A percentile compares a stretch with the other conserved stretches of the same genome.
Conservation (phyloP, 2,888 invertebrate genomes). For the Kryphioiulus occultus region DNA sequence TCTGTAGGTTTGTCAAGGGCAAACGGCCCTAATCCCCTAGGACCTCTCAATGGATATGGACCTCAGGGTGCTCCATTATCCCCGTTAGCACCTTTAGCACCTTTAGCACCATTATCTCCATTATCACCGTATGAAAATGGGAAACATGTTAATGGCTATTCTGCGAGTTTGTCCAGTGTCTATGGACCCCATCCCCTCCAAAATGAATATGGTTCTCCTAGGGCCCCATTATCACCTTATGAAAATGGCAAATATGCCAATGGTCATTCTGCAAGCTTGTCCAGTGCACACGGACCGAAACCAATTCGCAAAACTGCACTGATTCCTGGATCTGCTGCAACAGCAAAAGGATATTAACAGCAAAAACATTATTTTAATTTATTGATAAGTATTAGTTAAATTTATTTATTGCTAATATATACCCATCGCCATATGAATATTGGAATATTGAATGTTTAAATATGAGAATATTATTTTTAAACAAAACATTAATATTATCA, state of each 20-base stretch:
- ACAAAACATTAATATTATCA: no score
- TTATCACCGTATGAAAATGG: no score
- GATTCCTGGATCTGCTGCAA: neutral
- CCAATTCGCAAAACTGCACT: neutral
- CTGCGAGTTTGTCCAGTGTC: no score
- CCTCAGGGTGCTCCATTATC: neutral
- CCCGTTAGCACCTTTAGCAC: no score
- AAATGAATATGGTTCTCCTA: neutral
- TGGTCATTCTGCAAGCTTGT: neutral
- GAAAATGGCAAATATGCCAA: neutral
- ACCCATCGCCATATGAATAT: no score
- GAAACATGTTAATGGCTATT: no score
- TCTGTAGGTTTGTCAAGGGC: neutral
- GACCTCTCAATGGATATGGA: neutral
- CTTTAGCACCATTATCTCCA: no score
- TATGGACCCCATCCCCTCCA: neutral
- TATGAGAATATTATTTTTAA: no score
- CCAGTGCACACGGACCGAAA: neutral
- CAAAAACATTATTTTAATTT: no score
- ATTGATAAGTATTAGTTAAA: no score
- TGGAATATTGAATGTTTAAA: no score
- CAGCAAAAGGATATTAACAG: neutral
- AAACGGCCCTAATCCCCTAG: neutral
- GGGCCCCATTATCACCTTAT: neutral
- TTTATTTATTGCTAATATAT: no score